phyloP scores from a whole-genome alignment of 2,888 invertebrate species.

The Andricus curvator region DNA sequence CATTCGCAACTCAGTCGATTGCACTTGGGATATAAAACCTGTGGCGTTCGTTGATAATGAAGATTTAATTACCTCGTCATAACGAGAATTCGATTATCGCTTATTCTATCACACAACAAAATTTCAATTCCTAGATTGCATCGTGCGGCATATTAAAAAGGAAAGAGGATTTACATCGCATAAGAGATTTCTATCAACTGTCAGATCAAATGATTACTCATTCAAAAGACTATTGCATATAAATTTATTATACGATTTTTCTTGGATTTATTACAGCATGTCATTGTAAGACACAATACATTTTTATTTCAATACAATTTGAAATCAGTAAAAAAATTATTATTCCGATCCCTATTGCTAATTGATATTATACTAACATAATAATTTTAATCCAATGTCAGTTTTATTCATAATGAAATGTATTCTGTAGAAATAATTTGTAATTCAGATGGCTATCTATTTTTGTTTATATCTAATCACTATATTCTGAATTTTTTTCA shows the following conservation, averaged over 20 bases:
- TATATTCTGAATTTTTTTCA: neutral
- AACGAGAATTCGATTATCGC: constrained; percentile 16
- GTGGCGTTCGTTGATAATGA: constrained; percentile 22
- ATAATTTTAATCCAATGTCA: too few species aligned
- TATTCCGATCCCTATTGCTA: neutral
- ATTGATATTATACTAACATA: neutral
- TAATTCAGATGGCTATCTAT: too few species aligned
- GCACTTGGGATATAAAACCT: constrained; percentile 14
- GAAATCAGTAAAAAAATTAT: neutral
- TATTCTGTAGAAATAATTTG: too few species aligned
- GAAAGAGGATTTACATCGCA: neutral
- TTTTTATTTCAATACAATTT: neutral
- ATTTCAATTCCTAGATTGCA: constrained; percentile 25
- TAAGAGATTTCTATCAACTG: constrained; percentile 2
- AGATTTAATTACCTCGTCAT: constrained; percentile 23
- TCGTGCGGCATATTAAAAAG: constrained; percentile 4
- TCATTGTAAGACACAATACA: neutral
- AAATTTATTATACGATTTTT: neutral
- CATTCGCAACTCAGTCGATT: neutral
- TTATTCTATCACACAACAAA: neutral
- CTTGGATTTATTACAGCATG: neutral
- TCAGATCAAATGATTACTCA: constrained; percentile 5
- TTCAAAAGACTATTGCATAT: neutral
- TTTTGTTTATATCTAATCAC: too few species aligned
- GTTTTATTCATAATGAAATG: too few species aligned